Conservation (phyloP, 2,113 vertebrate genomes). For the Sarotherodon lohbergeri region DNA sequence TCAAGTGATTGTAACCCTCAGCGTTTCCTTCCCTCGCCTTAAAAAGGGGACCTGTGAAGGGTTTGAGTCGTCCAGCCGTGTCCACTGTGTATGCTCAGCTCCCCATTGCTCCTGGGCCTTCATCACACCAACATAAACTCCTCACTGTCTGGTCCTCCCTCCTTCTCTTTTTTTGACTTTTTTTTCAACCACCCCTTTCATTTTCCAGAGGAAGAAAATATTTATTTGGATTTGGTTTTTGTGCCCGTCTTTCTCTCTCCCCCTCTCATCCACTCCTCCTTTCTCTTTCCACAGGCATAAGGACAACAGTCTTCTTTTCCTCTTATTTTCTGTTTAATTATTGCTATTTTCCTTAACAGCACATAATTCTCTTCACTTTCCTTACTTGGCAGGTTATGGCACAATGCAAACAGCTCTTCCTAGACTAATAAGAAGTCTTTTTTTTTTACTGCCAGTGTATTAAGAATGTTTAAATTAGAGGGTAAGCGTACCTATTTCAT, state of each 20-base stretch:
- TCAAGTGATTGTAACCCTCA: slow-evolving; percentile 77
- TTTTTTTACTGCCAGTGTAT: slow-evolving; percentile 10
- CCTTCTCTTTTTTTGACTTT: background rate
- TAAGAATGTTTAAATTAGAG: slow-evolving; percentile 60
- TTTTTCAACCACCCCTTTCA: slow-evolving; percentile 44
- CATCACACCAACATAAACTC: slow-evolving; percentile 65
- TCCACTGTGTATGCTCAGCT: slow-evolving; percentile 45
- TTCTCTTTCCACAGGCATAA: slow-evolving; percentile 42
- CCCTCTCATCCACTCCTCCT: slow-evolving; percentile 10
- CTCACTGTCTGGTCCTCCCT: slow-evolving; percentile 53
- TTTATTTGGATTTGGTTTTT: slow-evolving; percentile 71
- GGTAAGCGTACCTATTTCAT: slow-evolving; percentile 48
- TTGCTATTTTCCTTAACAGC: slow-evolving; percentile 66
- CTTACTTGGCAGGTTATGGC: slow-evolving; percentile 49
- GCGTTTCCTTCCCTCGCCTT: slow-evolving; percentile 54
- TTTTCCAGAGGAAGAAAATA: slow-evolving; percentile 70
- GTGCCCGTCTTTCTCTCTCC: slow-evolving; percentile 44
- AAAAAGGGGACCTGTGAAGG: slow-evolving; percentile 61
- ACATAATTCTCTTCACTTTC: slow-evolving; percentile 62
- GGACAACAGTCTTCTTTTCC: slow-evolving; percentile 48
- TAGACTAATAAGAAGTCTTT: slow-evolving; percentile 47
- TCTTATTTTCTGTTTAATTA: slow-evolving; percentile 64
- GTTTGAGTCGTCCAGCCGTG: slow-evolving; percentile 51
- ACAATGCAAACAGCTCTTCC: slow-evolving; percentile 54
- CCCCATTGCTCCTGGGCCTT: slow-evolving; percentile 64